phyloP scores from a whole-genome alignment of 2,797 vertebrate genomes.

The Lateolabrax maculatus region DNA sequence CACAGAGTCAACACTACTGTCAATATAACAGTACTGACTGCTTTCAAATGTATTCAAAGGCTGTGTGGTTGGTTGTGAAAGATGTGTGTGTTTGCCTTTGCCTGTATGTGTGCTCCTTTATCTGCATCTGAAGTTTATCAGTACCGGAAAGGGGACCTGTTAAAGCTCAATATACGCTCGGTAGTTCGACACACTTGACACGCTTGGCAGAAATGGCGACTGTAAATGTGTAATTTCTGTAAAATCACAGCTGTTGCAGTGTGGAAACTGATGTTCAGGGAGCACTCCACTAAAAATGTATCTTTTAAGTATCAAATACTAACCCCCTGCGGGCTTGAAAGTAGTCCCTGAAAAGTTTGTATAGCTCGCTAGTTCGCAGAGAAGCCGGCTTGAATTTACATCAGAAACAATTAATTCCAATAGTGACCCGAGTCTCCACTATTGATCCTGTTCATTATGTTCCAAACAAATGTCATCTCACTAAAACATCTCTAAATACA shows the following conservation, averaged over 20 bases:
- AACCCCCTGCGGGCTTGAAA: background rate
- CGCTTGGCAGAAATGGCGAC: too few relatives aligned
- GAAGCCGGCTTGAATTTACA: constrained; percentile 2
- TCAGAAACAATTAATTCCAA: background rate
- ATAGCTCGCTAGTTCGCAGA: background rate
- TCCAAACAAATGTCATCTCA: background rate
- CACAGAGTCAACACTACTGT: constrained; percentile 14
- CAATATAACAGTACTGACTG: background rate
- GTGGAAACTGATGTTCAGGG: background rate
- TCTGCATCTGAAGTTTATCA: background rate
- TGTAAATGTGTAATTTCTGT: background rate
- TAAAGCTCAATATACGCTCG: background rate
- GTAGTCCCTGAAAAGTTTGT: background rate
- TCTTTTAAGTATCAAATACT: background rate
- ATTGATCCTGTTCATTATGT: background rate
- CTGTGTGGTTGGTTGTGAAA: background rate
- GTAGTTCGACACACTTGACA: background rate
- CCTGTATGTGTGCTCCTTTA: background rate
- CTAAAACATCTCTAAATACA: background rate
- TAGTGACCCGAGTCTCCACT: background rate
- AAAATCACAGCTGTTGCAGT: background rate
- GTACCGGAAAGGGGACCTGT: background rate
- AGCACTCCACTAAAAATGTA: background rate
- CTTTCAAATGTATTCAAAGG: constrained; percentile 26
- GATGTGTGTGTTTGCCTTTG: background rate